Base-by-base conservation (phyloP, 1,140 invertebrate species). In the Drosophila leontia region DNA sequence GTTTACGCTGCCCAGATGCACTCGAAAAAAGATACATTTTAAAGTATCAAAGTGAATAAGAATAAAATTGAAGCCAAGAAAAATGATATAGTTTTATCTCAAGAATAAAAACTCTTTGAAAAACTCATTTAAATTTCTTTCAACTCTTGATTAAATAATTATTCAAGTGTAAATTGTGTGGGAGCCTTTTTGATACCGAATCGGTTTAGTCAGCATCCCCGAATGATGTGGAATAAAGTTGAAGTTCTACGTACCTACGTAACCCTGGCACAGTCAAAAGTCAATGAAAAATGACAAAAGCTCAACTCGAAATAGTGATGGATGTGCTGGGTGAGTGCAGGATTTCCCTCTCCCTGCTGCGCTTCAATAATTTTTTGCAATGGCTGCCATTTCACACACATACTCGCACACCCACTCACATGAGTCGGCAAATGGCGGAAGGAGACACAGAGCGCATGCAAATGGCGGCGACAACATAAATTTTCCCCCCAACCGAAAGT, bases 221-320 rank as follows among this genome's bases (percentile, higher is more conserved):
- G 55, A 51, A 15, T 72, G 67, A 60, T 60, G 70, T 32, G 53
- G 23, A 75, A 63, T 75, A 37, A 55, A 75, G 57, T 75, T 75
- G 57, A 75, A 56, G 71, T 42, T 35, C n/a, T n/a, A n/a, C n/a
- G n/a, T n/a, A n/a, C 68, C 4, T n/a, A 15, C 17, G 37, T 50
- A 71, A 39, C 55, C 56, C 75, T 61, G 50, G 23, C 75, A 50
- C 44, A 78, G 44, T 61, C 75, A 61, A 39, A 68, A 75, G 78
- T 60, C 69, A 79, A 61, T 68, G 78, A 76, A 81, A 81, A 76
- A 76, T 81, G 71, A 72, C 76, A 64, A 79, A 79, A 53, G 76
- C 75, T 78, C 58, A 75, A 44, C 55, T 39, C 39, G 61, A 34
- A 70, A 65, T 77, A 57, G 53, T 74, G 70, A 74, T 71, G 65